A percentile compares a stretch with the other conserved stretches of the same genome.
Evolutionary conservation across 2,113 vertebrate species (phyloP).

Genomic region (Nothoprocta perdicaria): DNA sequence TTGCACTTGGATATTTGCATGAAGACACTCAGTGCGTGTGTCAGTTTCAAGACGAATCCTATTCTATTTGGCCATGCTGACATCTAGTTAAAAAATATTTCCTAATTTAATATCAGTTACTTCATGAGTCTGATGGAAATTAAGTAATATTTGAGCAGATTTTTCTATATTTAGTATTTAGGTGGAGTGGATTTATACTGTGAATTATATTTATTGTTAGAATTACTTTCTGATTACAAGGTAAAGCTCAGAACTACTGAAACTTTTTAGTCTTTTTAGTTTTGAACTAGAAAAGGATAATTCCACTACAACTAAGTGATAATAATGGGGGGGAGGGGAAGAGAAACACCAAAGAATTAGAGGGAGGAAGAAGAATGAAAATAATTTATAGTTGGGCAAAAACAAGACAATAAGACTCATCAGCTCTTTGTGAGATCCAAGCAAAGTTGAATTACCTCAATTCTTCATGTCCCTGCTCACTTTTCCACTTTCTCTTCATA

Average conservation of each 20-base stretch:
- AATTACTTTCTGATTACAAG: neutral
- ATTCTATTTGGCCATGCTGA: neutral
- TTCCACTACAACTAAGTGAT: neutral
- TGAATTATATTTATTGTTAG: neutral
- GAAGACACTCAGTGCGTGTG: neutral
- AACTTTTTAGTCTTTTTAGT: neutral
- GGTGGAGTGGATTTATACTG: neutral
- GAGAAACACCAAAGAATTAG: neutral
- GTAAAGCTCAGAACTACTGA: neutral
- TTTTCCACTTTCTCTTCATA: conserved; percentile 14
- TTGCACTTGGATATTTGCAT: neutral
- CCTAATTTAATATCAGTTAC: neutral
- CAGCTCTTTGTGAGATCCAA: neutral
- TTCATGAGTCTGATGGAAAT: neutral
- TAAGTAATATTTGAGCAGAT: neutral
- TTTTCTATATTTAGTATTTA: neutral
- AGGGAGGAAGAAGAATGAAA: neutral
- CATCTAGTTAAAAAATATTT: neutral
- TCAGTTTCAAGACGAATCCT: neutral
- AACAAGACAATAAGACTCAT: neutral
- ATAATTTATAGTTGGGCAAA: neutral
- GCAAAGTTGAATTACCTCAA: neutral
- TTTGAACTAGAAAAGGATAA: neutral
- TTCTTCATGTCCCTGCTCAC: neutral
- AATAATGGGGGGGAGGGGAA: neutral